Evolutionary conservation across 2,797 vertebrate genomes (phyloP), one percentile per base, ranked within the genome.

Genomic region (Pantherophis alleghaniensis): DNA sequence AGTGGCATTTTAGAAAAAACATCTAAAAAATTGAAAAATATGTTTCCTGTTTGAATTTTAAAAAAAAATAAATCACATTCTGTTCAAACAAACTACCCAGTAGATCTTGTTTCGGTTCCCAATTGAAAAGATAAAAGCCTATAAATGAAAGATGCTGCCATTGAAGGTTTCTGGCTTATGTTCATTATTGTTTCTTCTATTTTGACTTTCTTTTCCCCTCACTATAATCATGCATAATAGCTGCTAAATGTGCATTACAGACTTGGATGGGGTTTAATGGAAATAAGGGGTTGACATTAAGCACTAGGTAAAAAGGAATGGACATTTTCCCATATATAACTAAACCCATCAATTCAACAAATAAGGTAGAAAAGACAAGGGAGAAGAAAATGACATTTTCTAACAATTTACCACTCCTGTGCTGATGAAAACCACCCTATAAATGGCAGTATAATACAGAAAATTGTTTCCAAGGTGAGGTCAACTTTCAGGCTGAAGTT

Each of bases 321-420:
- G 60, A 63, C 26, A 90, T 5, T 74, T 91, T 20, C 86, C 13
- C 55, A 83, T 26, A 4, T 89, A 92, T 95, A 95, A 95, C 55
- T 83, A 66, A 95, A 94, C 89, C 63, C 91, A 95, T 94, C 95
- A 94, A 91, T 63, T 95, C 79, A 86, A 93, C 91, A 94, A 92
- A 86, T 90, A 83, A 88, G n/a, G 18, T 12, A 90, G 74, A 94
- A 90, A 95, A 89, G 94, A 93, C 4, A 79, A 79, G 28, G 26
- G 53, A 57, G 92, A 92, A 94, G 28, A 2, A 94, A 87, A 88
- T 32, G 86, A 88, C 60, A 83, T 87, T 90, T 87, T n/a, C 89
- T 92, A 88, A 87, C 88, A 66, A 86, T 93, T 94, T 90, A 51
- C 32, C 7, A 13, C 56, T 59, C 37, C 42, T 91, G 74, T 91